Percentiles rank a stretch among this genome's conserved stretches.
These are phyloP conservation scores for Epistrophe eligans DNA, from an alignment of 2,888 invertebrate genomes.

Conservation along the genomic window DNA sequence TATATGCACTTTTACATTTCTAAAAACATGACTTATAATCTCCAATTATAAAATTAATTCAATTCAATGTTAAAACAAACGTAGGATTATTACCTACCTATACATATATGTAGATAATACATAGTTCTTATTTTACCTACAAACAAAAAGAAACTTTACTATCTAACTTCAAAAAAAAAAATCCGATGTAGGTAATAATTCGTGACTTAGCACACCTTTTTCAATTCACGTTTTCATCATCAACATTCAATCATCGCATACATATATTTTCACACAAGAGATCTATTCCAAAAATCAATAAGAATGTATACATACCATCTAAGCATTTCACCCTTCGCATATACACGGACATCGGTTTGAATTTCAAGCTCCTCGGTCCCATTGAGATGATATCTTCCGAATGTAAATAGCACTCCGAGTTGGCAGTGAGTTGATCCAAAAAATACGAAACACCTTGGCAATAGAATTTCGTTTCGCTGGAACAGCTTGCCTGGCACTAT, in stretches of 20 bases:
- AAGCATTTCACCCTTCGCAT: conserved; percentile 93
- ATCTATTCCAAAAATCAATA: conserved; percentile 5
- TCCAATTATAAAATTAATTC: no score
- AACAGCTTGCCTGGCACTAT: conserved; percentile 87
- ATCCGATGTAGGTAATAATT: conserved; percentile 25
- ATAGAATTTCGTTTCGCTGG: conserved; percentile 87
- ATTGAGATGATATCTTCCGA: conserved; percentile 92
- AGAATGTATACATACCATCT: conserved; percentile 87
- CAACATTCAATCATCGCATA: conserved; percentile 46
- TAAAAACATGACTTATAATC: no score
- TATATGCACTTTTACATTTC: background rate
- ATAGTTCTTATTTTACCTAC: no score
- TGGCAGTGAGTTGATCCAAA: conserved; percentile 78
- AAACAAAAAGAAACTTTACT: background rate
- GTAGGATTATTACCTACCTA: no score
- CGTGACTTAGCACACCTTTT: conserved; percentile 53
- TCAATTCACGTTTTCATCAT: conserved; percentile 15
- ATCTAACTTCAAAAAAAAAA: background rate
- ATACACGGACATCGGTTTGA: conserved; percentile 87
- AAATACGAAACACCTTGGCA: conserved; percentile 89
- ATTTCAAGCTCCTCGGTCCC: conserved; percentile 89
- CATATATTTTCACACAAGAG: background rate
- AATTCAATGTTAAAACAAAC: no score
- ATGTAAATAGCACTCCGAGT: conserved; percentile 88
- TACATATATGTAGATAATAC: no score